Percentiles rank a stretch among this genome's conserved stretches.
These are phyloP conservation scores for Palythoa grandis DNA, from an alignment of 92 coral and sea anemone genomes.

Conservation along the genomic window DNA sequence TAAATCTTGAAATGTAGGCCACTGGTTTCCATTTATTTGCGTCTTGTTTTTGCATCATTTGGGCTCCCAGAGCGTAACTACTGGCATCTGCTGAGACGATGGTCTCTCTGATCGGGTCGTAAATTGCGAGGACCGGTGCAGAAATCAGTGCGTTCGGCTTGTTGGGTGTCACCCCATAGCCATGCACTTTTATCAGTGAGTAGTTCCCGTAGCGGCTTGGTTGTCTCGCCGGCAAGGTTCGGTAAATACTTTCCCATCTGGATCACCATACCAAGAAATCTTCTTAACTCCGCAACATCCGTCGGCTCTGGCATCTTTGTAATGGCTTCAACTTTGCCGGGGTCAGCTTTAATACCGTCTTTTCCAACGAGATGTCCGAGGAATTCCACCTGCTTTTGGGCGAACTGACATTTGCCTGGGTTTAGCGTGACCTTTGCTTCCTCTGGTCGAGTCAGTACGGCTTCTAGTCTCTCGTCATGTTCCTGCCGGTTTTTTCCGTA, in stretches of 20 bases:
- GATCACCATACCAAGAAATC: constrained; percentile 70
- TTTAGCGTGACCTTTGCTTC: constrained; percentile 59
- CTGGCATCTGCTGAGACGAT: constrained; percentile 3
- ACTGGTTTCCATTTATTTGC: constrained; percentile 1
- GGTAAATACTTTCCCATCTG: constrained; percentile 68
- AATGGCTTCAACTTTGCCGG: constrained; percentile 65
- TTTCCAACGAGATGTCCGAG: constrained; percentile 79
- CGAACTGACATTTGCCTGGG: constrained; percentile 66
- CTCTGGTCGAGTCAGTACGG: too few relatives aligned
- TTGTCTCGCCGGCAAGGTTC: constrained; percentile 36
- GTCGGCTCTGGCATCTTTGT: constrained; percentile 51
- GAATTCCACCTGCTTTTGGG: constrained; percentile 56
- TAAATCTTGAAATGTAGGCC: not conserved
- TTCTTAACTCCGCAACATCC: constrained; percentile 59
- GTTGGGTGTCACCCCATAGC: constrained; percentile 20
- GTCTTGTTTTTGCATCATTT: not conserved
- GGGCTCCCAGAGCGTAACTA: constrained; percentile 5
- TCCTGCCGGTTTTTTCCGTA: too few relatives aligned
- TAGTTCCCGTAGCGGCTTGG: constrained; percentile 11
- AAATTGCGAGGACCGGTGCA: constrained; percentile 4
- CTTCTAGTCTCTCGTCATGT: too few relatives aligned
- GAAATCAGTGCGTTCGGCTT: not conserved
- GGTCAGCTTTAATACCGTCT: constrained; percentile 66
- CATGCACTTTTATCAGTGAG: constrained; percentile 15
- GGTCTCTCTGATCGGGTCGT: constrained; percentile 16